Evolutionary conservation across 2,113 vertebrate genomes (phyloP).

Genomic region (Cettia cetti): DNA sequence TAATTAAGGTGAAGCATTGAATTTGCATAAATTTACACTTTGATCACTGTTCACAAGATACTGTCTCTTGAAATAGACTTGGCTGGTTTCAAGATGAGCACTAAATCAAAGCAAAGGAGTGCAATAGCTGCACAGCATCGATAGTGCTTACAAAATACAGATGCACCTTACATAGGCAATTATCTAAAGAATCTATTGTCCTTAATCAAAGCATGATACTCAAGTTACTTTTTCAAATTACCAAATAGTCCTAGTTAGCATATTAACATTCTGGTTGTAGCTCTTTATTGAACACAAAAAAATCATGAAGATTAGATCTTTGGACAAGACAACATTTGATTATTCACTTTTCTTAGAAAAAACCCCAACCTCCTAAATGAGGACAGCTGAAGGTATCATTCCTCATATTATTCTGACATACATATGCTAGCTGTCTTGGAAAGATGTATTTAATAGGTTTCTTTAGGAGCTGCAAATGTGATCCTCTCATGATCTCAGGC

Average conservation of each 20-base stretch:
- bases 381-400: neutral
- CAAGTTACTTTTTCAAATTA: slow-evolving; percentile 35
- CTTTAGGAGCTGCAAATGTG: neutral
- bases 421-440: neutral
- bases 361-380: neutral
- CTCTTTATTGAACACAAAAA: neutral
- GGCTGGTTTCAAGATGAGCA: slow-evolving; percentile 39
- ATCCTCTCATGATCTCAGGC: neutral
- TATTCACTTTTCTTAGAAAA: neutral
- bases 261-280: neutral
- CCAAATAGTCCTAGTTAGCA: neutral
- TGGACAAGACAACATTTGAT: neutral
- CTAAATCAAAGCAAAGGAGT: slow-evolving; percentile 61
- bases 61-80: slow-evolving; percentile 65
- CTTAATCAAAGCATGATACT: slow-evolving; percentile 42
- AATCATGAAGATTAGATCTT: neutral
- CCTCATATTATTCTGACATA: neutral
- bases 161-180: slow-evolving; percentile 1
- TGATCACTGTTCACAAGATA: slow-evolving; percentile 68
- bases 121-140: slow-evolving; percentile 38
- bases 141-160: slow-evolving; percentile 55
- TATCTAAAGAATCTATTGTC: slow-evolving; percentile 59
- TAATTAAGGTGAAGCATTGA: slow-evolving; percentile 74
- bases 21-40: slow-evolving; percentile 79
- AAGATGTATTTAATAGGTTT: neutral